Conservation (phyloP, 2,888 invertebrate species). For the Sesamia inferens region DNA sequence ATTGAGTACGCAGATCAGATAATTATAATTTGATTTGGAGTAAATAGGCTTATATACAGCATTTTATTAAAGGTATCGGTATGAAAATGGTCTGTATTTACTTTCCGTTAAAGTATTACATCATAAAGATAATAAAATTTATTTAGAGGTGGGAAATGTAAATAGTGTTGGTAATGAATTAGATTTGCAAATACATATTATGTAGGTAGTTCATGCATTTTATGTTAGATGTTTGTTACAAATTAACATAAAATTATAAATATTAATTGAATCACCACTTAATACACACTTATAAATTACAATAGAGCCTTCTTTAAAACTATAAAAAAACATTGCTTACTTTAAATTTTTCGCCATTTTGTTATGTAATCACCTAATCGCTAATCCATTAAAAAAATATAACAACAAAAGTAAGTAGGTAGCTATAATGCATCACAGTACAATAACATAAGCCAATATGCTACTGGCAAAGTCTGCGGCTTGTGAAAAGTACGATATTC, state of each 20-base stretch:
- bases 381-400: slow-evolving; percentile 51
- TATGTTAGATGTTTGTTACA: slow-evolving; percentile 30
- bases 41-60: slow-evolving; percentile 48
- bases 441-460: slow-evolving; percentile 65
- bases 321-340: slow-evolving; percentile 48
- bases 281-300: slow-evolving; percentile 37
- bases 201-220: slow-evolving; percentile 16
- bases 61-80: slow-evolving; percentile 21
- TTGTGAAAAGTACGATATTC: not conserved
- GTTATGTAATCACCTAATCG: slow-evolving; percentile 51
- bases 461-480: slow-evolving; percentile 29
- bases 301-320: slow-evolving; percentile 59
- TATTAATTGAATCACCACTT: slow-evolving; percentile 44
- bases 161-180: slow-evolving; percentile 48
- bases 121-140: slow-evolving; percentile 14
- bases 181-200: not conserved
- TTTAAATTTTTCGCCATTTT: slow-evolving; percentile 39
- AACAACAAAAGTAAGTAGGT: slow-evolving; percentile 76
- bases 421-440: slow-evolving; percentile 76
- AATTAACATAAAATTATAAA: slow-evolving; percentile 42
- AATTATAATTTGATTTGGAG: slow-evolving; percentile 24
- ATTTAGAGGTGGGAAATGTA: slow-evolving; percentile 55
- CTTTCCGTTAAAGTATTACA: not conserved
- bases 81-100: slow-evolving; percentile 14
- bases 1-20: slow-evolving; percentile 14